A percentile compares a stretch with the other conserved stretches of the same genome.
Conservation (phyloP, 1,140 invertebrate genomes). For the Atta cephalotes region DNA sequence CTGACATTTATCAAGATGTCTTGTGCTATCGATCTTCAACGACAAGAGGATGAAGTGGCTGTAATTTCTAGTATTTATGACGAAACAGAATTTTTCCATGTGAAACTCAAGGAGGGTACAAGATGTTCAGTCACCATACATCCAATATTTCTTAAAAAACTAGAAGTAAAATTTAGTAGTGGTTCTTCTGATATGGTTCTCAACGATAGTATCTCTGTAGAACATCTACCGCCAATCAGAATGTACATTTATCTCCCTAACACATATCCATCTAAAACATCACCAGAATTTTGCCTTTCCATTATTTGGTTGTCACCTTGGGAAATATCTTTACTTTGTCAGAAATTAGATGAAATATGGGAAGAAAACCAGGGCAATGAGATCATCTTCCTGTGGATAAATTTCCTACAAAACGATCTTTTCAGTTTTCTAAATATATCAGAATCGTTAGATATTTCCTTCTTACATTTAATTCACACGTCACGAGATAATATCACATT, state of each 20-base stretch:
- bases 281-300: constrained; percentile 64
- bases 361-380: constrained; percentile 83
- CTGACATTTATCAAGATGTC: constrained; percentile 7
- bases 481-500: constrained; percentile 26
- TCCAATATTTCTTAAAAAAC: not conserved
- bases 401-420: constrained; percentile 86
- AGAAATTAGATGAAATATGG: constrained; percentile 85
- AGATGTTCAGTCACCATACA: constrained; percentile 53
- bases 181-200: not conserved
- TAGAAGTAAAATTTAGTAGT: constrained; percentile 22
- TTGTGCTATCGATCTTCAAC: constrained; percentile 27
- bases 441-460: constrained; percentile 69
- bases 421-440: constrained; percentile 78
- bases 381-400: constrained; percentile 87
- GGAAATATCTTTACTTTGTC: constrained; percentile 71
- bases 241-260: constrained; percentile 55
- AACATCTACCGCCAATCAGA: constrained; percentile 68
- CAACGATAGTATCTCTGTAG: constrained; percentile 8
- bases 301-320: constrained; percentile 70
- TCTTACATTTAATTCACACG: constrained; percentile 40
- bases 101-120: constrained; percentile 5
- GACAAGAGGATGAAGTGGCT: constrained; percentile 71
- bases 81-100: constrained; percentile 62
- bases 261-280: constrained; percentile 65
- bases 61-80: constrained; percentile 67